Evolutionary conservation across 1,140 invertebrate species (phyloP), one percentile per base, ranked within the genome.

Genomic region (Drosophila tani): DNA sequence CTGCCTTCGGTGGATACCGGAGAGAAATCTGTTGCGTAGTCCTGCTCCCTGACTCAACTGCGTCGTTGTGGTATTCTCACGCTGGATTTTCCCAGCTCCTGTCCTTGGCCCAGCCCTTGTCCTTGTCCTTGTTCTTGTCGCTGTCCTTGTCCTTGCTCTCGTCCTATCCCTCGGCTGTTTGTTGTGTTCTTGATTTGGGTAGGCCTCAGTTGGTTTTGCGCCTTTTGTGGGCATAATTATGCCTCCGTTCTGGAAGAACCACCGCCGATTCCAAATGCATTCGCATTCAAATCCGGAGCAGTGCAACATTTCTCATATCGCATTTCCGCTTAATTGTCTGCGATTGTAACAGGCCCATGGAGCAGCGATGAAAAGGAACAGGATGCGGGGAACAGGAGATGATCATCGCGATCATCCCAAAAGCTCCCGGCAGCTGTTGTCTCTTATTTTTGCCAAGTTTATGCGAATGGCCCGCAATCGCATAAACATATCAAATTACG

Each of bases 401-500:
- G 60, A 49, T 76, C 56, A 49, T 76, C 56, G 68, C 64, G 75
- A 68, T 76, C 32, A 73, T 51, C 40, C 53, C 27, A 9, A 73
- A 46, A 60, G 45, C 58, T 45, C 59, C 15, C 38, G 67, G 66
- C 82, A 87, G 83, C 82, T 81, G 83, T 51, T 77, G 50, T 70
- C 63, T 57, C 71, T 75, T 76, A 67, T 77, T 67, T 77, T 83
- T 51, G 67, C 66, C 57, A 83, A 71, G 24, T 83, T 83, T 71
- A 76, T 84, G 81, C 57, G 64, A 86, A 50, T 66, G 53, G 60
- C 65, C 71, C 29, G 53, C 53, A 84, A 87, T 56, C 73, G 65
- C 83, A 87, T 87, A 87, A 87, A 87, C 81, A 88, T 76, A 88
- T 87, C 84, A 84, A 88, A 74, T 87, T 87, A 87, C 83, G 77